These are phyloP conservation scores for Gymnocypris eckloni DNA, from an alignment of 2,797 vertebrate species.

Conservation along the genomic window DNA sequence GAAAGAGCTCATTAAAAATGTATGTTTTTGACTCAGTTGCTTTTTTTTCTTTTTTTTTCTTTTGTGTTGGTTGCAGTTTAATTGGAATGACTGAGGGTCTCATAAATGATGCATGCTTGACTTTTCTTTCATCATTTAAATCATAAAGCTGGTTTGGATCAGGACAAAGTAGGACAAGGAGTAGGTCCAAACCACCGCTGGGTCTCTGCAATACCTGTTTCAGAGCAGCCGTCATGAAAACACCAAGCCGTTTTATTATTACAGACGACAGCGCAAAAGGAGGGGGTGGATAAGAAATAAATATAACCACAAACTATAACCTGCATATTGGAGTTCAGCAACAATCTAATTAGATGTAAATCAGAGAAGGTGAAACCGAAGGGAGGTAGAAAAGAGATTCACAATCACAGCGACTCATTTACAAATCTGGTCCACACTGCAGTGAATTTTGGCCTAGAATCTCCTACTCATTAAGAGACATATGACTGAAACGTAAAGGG, in stretches of 20 bases:
- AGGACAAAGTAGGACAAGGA: constrained; percentile 63
- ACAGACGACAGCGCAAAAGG: constrained; percentile 39
- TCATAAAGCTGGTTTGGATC: constrained; percentile 74
- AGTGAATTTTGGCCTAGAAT: neutral
- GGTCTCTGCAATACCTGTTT: constrained; percentile 8
- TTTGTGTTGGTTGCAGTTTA: constrained; percentile 62
- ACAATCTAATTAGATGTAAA: constrained; percentile 38
- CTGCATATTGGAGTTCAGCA: constrained; percentile 28
- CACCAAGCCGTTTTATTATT: constrained; percentile 57
- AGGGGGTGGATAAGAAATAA: constrained; percentile 29
- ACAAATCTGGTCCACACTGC: neutral
- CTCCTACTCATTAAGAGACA: neutral
- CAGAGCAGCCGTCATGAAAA: constrained; percentile 25
- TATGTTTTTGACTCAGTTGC: neutral
- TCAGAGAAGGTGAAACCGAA: constrained; percentile 22
- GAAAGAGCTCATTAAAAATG: constrained; percentile 60
- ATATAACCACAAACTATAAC: constrained; percentile 30
- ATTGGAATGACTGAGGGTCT: constrained; percentile 77
- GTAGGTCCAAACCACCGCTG: constrained; percentile 51
- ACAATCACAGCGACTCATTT: neutral
- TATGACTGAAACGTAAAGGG: neutral
- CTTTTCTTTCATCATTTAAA: constrained; percentile 79
- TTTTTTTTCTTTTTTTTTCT: constrained; percentile 21
- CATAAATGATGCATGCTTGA: constrained; percentile 78
- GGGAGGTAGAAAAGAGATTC: neutral